Percentiles rank a stretch among this genome's conserved stretches.
phyloP scores from a whole-genome alignment of 2,888 invertebrate genomes.

The Oscheius sp. region DNA sequence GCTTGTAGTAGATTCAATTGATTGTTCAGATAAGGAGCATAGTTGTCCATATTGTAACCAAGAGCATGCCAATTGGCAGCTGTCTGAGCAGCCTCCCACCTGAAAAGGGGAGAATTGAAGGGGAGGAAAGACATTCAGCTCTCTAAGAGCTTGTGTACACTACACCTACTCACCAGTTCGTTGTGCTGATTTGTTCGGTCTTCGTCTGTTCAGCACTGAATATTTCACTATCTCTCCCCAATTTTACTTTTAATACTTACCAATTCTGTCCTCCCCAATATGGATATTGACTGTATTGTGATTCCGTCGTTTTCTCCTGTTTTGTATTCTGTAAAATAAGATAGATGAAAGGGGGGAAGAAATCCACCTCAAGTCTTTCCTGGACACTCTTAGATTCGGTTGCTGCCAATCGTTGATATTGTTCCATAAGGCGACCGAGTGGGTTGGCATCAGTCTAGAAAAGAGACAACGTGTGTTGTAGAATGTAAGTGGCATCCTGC shows the following conservation, averaged over 20 bases:
- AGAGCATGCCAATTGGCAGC: constrained; percentile 23
- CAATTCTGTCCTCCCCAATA: constrained; percentile 14
- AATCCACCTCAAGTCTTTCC: constrained; percentile 15
- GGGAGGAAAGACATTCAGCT: too few relatives aligned
- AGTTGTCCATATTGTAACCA: constrained; percentile 6
- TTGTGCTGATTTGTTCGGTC: too few relatives aligned
- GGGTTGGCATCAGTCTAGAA: constrained; percentile 13
- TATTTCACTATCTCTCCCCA: too few relatives aligned
- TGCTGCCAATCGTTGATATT: constrained; percentile 22
- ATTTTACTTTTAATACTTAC: constrained; percentile 1
- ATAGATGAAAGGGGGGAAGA: too few relatives aligned
- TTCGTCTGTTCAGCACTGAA: too few relatives aligned
- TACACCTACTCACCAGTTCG: too few relatives aligned
- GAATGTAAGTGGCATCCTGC: neutral
- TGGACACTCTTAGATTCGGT: constrained; percentile 13
- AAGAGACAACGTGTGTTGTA: neutral
- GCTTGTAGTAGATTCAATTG: constrained; percentile 26
- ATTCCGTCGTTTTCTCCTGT: neutral
- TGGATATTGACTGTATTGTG: constrained; percentile 8
- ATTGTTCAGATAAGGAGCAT: constrained; percentile 21
- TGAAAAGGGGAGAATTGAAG: too few relatives aligned
- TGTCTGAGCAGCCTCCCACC: constrained; percentile 26
- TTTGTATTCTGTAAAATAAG: neutral
- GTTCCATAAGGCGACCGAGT: constrained; percentile 28
- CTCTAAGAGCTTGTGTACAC: too few relatives aligned